These are phyloP conservation scores for Brachyistius frenatus DNA, from an alignment of 2,113 vertebrate species.

Conservation along the genomic window DNA sequence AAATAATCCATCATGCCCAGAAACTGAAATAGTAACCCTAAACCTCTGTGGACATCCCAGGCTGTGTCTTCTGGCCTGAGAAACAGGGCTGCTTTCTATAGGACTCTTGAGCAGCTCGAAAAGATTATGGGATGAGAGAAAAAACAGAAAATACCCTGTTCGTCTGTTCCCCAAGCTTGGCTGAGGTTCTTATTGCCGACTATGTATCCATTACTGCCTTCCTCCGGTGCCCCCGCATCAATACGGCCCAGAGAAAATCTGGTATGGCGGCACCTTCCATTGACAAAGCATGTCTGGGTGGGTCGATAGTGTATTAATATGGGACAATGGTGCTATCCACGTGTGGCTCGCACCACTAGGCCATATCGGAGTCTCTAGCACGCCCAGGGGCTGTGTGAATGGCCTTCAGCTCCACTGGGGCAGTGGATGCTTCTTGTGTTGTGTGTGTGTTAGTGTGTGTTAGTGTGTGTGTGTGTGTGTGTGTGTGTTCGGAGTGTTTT, in stretches of 20 bases:
- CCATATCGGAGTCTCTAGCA: constrained; percentile 72
- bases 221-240: constrained; percentile 81
- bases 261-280: constrained; percentile 76
- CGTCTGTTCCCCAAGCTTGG: constrained; percentile 69
- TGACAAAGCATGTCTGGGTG: constrained; percentile 82
- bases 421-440: constrained; percentile 55
- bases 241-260: constrained; percentile 78
- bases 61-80: constrained; percentile 65
- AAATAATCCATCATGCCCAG: constrained; percentile 85
- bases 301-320: constrained; percentile 87
- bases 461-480: constrained; percentile 16
- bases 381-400: constrained; percentile 77
- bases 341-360: constrained; percentile 75
- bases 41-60: constrained; percentile 72
- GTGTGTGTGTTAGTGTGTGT: constrained; percentile 21
- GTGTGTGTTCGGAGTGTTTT: constrained; percentile 53
- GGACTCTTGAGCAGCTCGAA: constrained; percentile 67
- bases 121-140: constrained; percentile 75
- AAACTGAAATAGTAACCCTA: constrained; percentile 78
- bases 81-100: constrained; percentile 66
- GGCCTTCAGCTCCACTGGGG: constrained; percentile 73
- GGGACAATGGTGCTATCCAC: constrained; percentile 79
- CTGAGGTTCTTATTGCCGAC: constrained; percentile 75
- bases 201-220: constrained; percentile 85
- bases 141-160: constrained; percentile 62